These are phyloP conservation scores for Apocheima hispidaria DNA, from an alignment of 2,888 invertebrate species.

Conservation along the genomic window DNA sequence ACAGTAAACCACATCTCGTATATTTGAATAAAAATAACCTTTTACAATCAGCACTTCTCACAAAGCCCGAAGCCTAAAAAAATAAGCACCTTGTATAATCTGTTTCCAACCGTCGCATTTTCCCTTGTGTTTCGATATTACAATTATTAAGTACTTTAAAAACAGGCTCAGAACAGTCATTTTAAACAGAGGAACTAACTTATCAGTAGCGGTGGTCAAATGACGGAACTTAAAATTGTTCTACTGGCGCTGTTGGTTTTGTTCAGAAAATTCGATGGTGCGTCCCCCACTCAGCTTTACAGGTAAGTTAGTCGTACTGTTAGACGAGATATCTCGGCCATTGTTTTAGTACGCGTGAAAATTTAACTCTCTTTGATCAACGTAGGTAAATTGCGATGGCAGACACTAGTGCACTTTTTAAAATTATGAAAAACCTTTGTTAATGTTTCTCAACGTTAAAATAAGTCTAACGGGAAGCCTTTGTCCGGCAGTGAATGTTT, in stretches of 20 bases:
- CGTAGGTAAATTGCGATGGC: background rate
- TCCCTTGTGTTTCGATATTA: slow-evolving; percentile 4
- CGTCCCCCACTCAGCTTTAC: background rate
- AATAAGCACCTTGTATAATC: background rate
- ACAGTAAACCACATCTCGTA: no score
- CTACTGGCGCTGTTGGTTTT: background rate
- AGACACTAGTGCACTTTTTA: background rate
- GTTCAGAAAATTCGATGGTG: background rate
- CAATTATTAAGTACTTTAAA: slow-evolving; percentile 7
- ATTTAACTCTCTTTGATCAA: slow-evolving; percentile 4
- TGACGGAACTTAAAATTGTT: background rate
- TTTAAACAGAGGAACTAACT: background rate
- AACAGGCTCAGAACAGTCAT: slow-evolving; percentile 2
- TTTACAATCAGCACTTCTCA: no score
- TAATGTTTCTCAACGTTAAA: no score
- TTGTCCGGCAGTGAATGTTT: no score
- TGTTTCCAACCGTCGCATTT: background rate
- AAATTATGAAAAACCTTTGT: background rate
- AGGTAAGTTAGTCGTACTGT: background rate
- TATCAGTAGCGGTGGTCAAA: background rate
- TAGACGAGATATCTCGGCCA: background rate
- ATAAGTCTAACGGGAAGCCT: no score
- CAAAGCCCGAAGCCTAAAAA: no score
- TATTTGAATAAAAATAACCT: no score
- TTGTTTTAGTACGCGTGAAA: slow-evolving; percentile 4